phyloP scores from a whole-genome alignment of 2,888 invertebrate species.

The Alsophila aescularia region DNA sequence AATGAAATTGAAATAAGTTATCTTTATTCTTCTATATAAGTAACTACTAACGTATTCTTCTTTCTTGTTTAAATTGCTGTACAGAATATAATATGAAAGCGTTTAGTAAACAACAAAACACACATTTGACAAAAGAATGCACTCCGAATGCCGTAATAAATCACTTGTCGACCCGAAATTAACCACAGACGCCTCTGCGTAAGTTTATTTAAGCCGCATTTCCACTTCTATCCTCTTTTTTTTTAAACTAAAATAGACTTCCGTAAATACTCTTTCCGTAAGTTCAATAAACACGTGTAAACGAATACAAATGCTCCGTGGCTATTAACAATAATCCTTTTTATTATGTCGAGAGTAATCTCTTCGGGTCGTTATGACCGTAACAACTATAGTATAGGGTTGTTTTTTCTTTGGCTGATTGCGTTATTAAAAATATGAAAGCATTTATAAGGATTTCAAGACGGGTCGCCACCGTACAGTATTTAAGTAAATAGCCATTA shows the following conservation, averaged over 20 bases:
- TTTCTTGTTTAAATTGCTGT: too few species aligned
- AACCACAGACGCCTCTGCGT: constrained; percentile 55
- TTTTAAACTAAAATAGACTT: constrained; percentile 50
- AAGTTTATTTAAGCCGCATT: constrained; percentile 53
- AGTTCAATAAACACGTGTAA: constrained; percentile 72
- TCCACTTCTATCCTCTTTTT: constrained; percentile 40
- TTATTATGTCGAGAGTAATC: constrained; percentile 52
- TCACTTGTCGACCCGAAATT: constrained; percentile 62
- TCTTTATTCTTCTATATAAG: too few species aligned
- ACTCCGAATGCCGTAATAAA: constrained; percentile 54
- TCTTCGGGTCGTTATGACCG: constrained; percentile 37
- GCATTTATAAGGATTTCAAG: constrained; percentile 68
- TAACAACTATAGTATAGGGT: constrained; percentile 44
- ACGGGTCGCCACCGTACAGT: constrained; percentile 51
- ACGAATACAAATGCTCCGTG: constrained; percentile 50
- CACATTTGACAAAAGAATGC: constrained; percentile 53
- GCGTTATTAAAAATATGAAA: constrained; percentile 48
- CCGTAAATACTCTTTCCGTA: constrained; percentile 56
- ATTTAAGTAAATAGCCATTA: constrained; percentile 65
- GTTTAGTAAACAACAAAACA: constrained; percentile 36
- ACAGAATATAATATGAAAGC: constrained; percentile 16
- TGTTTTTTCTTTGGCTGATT: constrained; percentile 41
- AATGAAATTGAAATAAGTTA: too few species aligned
- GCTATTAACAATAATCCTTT: constrained; percentile 75
- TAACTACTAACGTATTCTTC: too few species aligned